Evolutionary conservation across 2,888 invertebrate genomes (phyloP), one percentile per base, ranked within the genome.

Genomic region (Mylabris sibirica): DNA sequence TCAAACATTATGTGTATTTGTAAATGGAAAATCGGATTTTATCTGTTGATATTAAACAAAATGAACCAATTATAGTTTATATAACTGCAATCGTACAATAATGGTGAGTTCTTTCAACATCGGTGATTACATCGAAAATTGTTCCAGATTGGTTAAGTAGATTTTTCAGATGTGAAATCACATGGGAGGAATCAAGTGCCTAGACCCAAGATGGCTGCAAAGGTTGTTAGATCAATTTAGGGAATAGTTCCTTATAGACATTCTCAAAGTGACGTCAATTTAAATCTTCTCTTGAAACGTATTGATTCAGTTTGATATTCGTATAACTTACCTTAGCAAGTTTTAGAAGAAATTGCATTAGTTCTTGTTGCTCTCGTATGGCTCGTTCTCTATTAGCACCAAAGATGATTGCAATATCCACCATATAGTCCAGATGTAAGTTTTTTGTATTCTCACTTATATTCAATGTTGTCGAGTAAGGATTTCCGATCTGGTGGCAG

Each of bases 341-440:
- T 65, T 76, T 77, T 53, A 81, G 72, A 30, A 80, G 71, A 67
- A 84, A 79, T 38, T 80, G 77, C 30, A 84, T 67, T 24, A 83
- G 80, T 64, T 82, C 82, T 63, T 73, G 70, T 34, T 78, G 76
- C 41, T 84, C 84, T 66, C 77, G 74, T 65, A 75, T 73, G 5
- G 83, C 82, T 49, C 76, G 72, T 12, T 69, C 65, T 57, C 68
- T 73, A 66, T 77, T 77, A 0, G 78, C 79, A 14, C 83, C 82
- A 69, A 84, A 81, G 53, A 76, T 69, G 6, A 75, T 74, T 5
- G 83, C 80, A 3, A 84, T 72, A 60, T 84, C 81, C 22, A 79
- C 77, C 80, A 83, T 80, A 67, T 82, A 83, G 61, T 81, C 76
- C 38, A 78, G 67, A 70, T 78, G 79, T 64, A 76, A 72, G 35